A percentile compares a stretch with the other conserved stretches of the same genome.
Evolutionary conservation across 2,797 vertebrate species (phyloP).

Genomic region (Helostoma temminkii): DNA sequence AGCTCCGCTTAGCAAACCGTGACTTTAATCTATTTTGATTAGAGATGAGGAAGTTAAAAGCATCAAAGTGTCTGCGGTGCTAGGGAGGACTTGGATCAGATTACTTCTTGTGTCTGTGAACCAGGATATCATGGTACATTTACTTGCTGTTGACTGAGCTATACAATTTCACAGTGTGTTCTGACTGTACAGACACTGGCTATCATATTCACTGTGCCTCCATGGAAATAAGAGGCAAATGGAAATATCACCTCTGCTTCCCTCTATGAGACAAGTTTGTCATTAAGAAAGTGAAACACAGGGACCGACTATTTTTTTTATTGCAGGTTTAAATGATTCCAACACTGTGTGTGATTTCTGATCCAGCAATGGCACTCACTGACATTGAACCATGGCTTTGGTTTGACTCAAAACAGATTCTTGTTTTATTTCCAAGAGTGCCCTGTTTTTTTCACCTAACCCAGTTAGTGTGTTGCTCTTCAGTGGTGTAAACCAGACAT

Average conservation of each 20-base stretch:
- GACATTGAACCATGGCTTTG: slow-evolving; percentile 28
- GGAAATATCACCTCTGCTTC: slow-evolving; percentile 30
- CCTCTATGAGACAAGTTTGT: slow-evolving; percentile 7
- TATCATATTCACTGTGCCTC: slow-evolving; percentile 42
- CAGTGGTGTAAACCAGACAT: too few relatives aligned
- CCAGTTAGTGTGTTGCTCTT: slow-evolving; percentile 40
- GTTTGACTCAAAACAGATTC: slow-evolving; percentile 27
- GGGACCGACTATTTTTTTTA: slow-evolving; percentile 18
- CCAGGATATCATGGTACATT: slow-evolving; percentile 42
- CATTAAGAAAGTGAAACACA: slow-evolving; percentile 5
- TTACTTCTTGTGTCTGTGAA: slow-evolving; percentile 43
- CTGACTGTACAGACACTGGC: slow-evolving; percentile 34
- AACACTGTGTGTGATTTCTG: slow-evolving; percentile 17
- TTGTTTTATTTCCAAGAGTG: slow-evolving; percentile 45
- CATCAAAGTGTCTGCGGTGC: slow-evolving; percentile 8
- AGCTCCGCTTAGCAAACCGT: not conserved
- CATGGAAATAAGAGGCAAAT: slow-evolving; percentile 48
- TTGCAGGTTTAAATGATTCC: slow-evolving; percentile 6
- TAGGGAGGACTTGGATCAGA: slow-evolving; percentile 38
- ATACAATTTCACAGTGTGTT: slow-evolving; percentile 46
- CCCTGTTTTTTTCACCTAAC: slow-evolving; percentile 58
- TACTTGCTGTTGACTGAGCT: slow-evolving; percentile 30
- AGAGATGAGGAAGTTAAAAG: slow-evolving; percentile 18
- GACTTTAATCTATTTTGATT: slow-evolving; percentile 25
- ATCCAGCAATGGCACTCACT: slow-evolving; percentile 4